Percentiles rank a stretch among this genome's conserved stretches.
Conservation (phyloP, 2,113 vertebrate genomes). For the Pagrus major region DNA sequence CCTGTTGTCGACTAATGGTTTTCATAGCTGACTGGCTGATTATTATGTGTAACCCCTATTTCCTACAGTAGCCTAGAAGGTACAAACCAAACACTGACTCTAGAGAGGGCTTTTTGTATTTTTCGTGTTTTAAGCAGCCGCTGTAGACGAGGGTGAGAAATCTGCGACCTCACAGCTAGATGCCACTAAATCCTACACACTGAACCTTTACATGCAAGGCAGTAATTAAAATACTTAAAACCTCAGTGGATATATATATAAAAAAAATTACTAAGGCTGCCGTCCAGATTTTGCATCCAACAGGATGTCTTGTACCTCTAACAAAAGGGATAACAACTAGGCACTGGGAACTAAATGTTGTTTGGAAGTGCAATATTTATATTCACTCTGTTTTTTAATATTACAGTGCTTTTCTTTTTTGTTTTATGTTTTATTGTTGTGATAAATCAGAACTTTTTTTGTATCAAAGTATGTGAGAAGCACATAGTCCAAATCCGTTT, state of each 20-base stretch:
- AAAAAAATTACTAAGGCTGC: not conserved
- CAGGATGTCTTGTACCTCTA: conserved; percentile 55
- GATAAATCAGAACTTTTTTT: conserved; percentile 38
- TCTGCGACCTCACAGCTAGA: too few species aligned
- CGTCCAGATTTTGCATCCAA: conserved; percentile 19
- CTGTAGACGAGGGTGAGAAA: too few species aligned
- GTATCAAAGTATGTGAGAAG: conserved; percentile 34
- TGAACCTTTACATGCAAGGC: not conserved
- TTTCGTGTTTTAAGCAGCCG: too few species aligned
- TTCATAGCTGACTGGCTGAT: too few species aligned
- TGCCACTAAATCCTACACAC: too few species aligned
- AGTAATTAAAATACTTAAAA: not conserved
- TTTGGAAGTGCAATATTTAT: conserved; percentile 89
- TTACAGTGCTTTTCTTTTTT: conserved; percentile 62
- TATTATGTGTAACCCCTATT: too few species aligned
- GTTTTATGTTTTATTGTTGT: conserved; percentile 55
- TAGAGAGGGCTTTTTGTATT: too few species aligned
- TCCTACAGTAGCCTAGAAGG: too few species aligned
- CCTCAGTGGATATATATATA: conserved; percentile 24
- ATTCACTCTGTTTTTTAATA: conserved; percentile 63
- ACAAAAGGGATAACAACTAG: conserved; percentile 67
- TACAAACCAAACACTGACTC: too few species aligned
- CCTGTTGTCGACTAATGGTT: too few species aligned
- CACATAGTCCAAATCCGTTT: conserved; percentile 18
- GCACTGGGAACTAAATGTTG: conserved; percentile 75